Conservation (phyloP, 2,888 invertebrate species). For the Aricia artaxerxes region DNA sequence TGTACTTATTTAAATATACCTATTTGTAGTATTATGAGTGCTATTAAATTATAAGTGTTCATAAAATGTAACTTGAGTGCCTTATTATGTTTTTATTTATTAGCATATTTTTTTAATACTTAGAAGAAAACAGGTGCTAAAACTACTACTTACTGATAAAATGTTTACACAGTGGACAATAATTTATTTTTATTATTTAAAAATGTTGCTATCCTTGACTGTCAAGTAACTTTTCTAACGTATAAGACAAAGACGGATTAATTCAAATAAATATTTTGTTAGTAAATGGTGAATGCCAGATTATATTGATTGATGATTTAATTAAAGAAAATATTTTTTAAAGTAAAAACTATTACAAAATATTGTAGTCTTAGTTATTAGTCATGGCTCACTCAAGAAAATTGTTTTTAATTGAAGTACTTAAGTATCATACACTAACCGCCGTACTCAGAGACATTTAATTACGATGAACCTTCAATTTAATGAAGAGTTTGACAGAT, state of each 20-base stretch:
- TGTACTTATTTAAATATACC: not conserved
- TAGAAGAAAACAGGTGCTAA: not conserved
- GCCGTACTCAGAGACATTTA: too few relatives aligned
- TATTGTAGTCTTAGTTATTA: not conserved
- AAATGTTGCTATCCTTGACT: too few relatives aligned
- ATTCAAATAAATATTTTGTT: not conserved
- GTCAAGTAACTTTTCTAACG: too few relatives aligned
- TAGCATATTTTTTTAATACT: not conserved
- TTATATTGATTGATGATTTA: too few relatives aligned
- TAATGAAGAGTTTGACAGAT: too few relatives aligned
- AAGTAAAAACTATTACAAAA: not conserved
- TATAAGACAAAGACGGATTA: not conserved
- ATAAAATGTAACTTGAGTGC: conserved; percentile 15
- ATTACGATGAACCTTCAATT: too few relatives aligned
- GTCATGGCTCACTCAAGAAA: not conserved
- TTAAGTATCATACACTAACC: not conserved
- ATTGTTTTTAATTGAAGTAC: not conserved
- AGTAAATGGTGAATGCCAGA: not conserved
- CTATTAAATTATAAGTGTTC: conserved; percentile 8
- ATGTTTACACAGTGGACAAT: not conserved
- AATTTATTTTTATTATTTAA: too few relatives aligned
- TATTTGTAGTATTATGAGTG: not conserved
- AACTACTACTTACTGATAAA: not conserved
- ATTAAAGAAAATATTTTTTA: not conserved
- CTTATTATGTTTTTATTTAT: not conserved